These are phyloP conservation scores for Triplophysa bombifrons DNA, from an alignment of 2,797 vertebrate species.

Conservation along the genomic window DNA sequence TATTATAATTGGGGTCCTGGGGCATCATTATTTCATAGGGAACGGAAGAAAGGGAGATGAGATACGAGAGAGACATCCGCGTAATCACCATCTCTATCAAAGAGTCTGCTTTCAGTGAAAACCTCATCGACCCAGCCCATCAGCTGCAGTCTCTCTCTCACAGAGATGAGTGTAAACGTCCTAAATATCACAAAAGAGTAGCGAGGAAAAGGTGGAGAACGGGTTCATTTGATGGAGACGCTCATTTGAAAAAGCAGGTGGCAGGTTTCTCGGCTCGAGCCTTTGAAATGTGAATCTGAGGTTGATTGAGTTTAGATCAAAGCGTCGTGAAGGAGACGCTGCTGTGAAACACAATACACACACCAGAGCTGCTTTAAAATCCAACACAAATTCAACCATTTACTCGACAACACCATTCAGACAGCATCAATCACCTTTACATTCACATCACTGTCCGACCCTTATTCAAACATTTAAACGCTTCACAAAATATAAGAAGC, in stretches of 20 bases:
- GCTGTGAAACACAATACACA: slow-evolving; percentile 5
- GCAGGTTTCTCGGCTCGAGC: slow-evolving; percentile 47
- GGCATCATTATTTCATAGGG: slow-evolving; percentile 57
- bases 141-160: slow-evolving; percentile 2
- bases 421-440: neutral
- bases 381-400: neutral
- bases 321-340: slow-evolving; percentile 42
- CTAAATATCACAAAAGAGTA: slow-evolving; percentile 28
- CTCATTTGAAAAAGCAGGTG: slow-evolving; percentile 28
- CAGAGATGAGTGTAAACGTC: slow-evolving; percentile 15
- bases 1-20: slow-evolving; percentile 53
- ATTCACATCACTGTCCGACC: too few species aligned
- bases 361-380: neutral
- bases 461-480: too few species aligned
- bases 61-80: slow-evolving; percentile 29
- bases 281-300: slow-evolving; percentile 63
- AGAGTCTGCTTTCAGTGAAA: slow-evolving; percentile 24
- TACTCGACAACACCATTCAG: neutral
- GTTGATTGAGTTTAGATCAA: slow-evolving; percentile 66
- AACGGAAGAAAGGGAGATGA: slow-evolving; percentile 49
- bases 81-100: slow-evolving; percentile 34
- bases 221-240: slow-evolving; percentile 25
- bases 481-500: too few species aligned
- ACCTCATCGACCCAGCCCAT: slow-evolving; percentile 25
- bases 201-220: slow-evolving; percentile 52